Evolutionary conservation across 1,140 invertebrate genomes (phyloP), one percentile per base, ranked within the genome.

Genomic region (Magallana angulata): DNA sequence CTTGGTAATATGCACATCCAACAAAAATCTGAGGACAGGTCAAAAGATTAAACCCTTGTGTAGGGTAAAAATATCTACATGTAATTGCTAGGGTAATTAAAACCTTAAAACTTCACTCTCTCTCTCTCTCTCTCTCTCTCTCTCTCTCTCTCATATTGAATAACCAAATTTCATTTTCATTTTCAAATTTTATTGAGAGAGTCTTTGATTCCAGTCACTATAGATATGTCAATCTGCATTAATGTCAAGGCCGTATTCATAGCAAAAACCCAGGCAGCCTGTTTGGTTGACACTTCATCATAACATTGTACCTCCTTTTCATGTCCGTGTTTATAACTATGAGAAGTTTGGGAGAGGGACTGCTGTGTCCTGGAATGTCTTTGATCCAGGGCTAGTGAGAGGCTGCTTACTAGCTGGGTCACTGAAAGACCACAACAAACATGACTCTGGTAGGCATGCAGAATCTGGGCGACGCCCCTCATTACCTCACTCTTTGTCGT

Each of bases 131-230:
- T 64, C 7, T n/a, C 14, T 7, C 16, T 64, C 14, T n/a, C 14
- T 18, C 14, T 64, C 7, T n/a, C 14, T 7, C 16, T 64, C 36
- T 7, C 11, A 64, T 64, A 16, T 18, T 64, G 6, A 16, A 64
- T 7, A n/a, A n/a, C 16, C 60, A 64, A 14, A 5, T 30, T 30
- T 30, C 8, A 30, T 30, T 11, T 71, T 71, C 12, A 71, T 11
- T 71, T 71, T 30, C 24, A 71, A 71, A 71, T 71, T 71, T 71
- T 18, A 48, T 71, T 71, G 24, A 12, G 24, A 30, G 68, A 71
- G 9, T 30, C 36, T 36, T 36, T 3, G 8, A 11, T 30, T 30
- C 68, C 68, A 36, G 68, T 71, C 18, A 71, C 18, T 30, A 71
- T 71, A 5, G 6, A 71, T 30, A 24, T 30, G 14, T 71, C 68